Conservation (phyloP, 1,140 invertebrate genomes). For the Vanessa atalanta region DNA sequence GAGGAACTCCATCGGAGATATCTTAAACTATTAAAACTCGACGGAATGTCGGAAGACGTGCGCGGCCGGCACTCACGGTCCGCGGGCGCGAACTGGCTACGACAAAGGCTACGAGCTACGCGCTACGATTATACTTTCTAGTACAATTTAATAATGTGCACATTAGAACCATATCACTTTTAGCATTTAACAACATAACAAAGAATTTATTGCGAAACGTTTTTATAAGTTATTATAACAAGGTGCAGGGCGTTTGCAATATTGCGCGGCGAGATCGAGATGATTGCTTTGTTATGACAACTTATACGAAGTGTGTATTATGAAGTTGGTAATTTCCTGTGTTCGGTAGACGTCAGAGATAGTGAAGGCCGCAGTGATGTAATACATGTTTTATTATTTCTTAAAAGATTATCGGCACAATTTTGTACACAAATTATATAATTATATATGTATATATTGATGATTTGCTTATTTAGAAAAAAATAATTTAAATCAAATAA, state of each 20-base stretch:
- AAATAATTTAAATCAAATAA: no score
- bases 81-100: constrained; percentile 60
- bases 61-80: constrained; percentile 56
- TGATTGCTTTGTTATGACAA: constrained; percentile 1
- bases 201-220: neutral
- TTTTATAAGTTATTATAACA: constrained; percentile 6
- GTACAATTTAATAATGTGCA: constrained; percentile 12
- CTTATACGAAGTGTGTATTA: constrained; percentile 18
- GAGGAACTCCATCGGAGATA: constrained; percentile 23
- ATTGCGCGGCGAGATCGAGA: neutral
- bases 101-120: constrained; percentile 54
- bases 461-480: no score
- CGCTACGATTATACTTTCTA: constrained; percentile 43
- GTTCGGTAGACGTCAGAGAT: constrained; percentile 14
- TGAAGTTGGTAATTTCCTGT: constrained; percentile 15
- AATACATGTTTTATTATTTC: neutral
- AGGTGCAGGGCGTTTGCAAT: neutral
- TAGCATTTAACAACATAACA: neutral
- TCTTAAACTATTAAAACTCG: constrained; percentile 26
- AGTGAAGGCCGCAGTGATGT: neutral
- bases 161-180: constrained; percentile 4
- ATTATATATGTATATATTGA: no score
- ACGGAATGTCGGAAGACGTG: constrained; percentile 33
- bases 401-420: neutral
- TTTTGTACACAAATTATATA: no score